Conservation (phyloP, 2,113 vertebrate genomes). For the Petaurus breviceps region DNA sequence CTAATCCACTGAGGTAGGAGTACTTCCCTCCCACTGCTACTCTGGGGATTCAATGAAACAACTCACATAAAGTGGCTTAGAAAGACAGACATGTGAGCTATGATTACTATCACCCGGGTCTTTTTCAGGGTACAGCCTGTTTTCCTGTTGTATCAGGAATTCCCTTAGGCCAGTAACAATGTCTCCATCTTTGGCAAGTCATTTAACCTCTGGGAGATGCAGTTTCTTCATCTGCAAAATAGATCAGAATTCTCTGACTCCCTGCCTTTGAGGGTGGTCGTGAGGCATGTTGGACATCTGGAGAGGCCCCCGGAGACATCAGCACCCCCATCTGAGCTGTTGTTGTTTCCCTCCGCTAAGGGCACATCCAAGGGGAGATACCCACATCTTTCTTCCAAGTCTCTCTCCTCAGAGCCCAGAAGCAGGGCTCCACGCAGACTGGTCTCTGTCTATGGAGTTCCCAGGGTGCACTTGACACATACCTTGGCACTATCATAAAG, state of each 20-base stretch:
- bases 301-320: not conserved
- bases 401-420: not conserved
- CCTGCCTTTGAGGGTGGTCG: not conserved
- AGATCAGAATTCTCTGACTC: not conserved
- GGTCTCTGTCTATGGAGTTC: not conserved
- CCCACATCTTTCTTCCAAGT: not conserved
- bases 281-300: not conserved
- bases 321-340: not conserved
- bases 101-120: not conserved
- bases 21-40: not conserved
- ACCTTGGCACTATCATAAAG: constrained; percentile 97
- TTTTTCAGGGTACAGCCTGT: not conserved
- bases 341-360: not conserved
- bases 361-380: not conserved
- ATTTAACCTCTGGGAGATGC: not conserved
- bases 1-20: not conserved
- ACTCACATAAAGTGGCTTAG: not conserved
- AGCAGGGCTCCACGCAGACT: not conserved
- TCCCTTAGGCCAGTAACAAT: not conserved
- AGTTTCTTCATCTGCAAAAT: not conserved
- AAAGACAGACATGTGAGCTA: not conserved
- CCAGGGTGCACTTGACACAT: fast-evolving
- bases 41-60: not conserved
- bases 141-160: not conserved
- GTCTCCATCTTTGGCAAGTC: not conserved